Conservation (phyloP, 2,888 invertebrate species). For the Epicampocera succincta region DNA sequence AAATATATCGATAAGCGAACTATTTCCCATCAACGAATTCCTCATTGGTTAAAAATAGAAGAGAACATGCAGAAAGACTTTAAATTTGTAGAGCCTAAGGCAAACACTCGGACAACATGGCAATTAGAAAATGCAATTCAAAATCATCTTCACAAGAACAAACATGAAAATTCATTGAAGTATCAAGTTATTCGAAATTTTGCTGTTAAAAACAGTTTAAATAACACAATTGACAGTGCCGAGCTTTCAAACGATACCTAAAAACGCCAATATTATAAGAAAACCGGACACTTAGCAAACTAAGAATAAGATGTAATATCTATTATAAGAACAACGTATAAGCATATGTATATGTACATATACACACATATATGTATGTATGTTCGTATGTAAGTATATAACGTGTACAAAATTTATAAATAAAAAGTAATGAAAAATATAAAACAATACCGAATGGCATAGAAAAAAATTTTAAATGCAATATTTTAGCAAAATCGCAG, state of each 20-base stretch:
- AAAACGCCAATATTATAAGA: background rate
- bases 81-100: background rate
- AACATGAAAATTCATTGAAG: constrained; percentile 72
- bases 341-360: background rate
- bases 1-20: constrained; percentile 61
- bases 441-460: too few species aligned
- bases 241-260: constrained; percentile 70
- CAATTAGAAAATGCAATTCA: constrained; percentile 60
- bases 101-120: constrained; percentile 49
- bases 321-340: too few species aligned
- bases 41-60: constrained; percentile 70
- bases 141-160: constrained; percentile 50
- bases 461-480: too few species aligned
- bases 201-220: constrained; percentile 20
- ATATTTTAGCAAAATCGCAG: too few species aligned
- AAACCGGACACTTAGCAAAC: too few species aligned
- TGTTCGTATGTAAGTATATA: too few species aligned
- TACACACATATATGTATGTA: background rate
- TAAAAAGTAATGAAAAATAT: too few species aligned
- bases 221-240: constrained; percentile 16
- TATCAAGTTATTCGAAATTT: constrained; percentile 60
- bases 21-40: constrained; percentile 58
- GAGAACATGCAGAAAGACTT: constrained; percentile 36
- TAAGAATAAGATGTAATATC: background rate
- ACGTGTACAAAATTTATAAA: too few species aligned